A percentile compares a stretch with the other conserved stretches of the same genome.
These are phyloP conservation scores for Plagodis pulveraria DNA, from an alignment of 2,888 invertebrate species.

Conservation along the genomic window DNA sequence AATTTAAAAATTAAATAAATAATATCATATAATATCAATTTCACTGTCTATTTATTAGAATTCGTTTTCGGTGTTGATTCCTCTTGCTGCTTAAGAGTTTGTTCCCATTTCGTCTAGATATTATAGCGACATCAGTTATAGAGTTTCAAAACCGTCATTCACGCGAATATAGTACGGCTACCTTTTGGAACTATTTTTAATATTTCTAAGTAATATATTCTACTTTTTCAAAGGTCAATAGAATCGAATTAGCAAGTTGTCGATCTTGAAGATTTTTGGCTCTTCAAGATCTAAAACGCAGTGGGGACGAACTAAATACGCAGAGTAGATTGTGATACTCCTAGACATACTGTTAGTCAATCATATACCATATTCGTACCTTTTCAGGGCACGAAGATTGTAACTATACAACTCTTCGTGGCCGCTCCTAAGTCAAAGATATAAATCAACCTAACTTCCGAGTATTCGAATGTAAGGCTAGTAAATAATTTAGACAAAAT, in stretches of 20 bases:
- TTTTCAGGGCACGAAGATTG: constrained; percentile 24
- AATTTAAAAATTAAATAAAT: constrained; percentile 71
- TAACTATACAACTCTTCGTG: constrained; percentile 34
- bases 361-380: constrained; percentile 38
- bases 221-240: constrained; percentile 15
- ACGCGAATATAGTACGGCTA: constrained; percentile 4
- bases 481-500: constrained; percentile 75
- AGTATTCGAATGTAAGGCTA: constrained; percentile 68
- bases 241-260: constrained; percentile 24
- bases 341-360: constrained; percentile 70
- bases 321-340: constrained; percentile 82
- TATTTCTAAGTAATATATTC: constrained; percentile 16
- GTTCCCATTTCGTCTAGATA: constrained; percentile 65
- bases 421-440: constrained; percentile 27
- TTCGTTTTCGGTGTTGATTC: constrained; percentile 84
- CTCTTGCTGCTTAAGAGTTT: constrained; percentile 70
- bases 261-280: constrained; percentile 4
- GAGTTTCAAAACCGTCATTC: constrained; percentile 1
- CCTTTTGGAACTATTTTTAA: constrained; percentile 20
- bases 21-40: constrained; percentile 82
- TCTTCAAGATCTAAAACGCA: constrained; percentile 45
- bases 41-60: constrained; percentile 84
- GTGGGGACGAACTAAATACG: constrained; percentile 69
- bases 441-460: constrained; percentile 67
- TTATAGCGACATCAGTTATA: constrained; percentile 7